phyloP scores from a whole-genome alignment of 2,113 vertebrate genomes.

The Microcebus tavaratra region DNA sequence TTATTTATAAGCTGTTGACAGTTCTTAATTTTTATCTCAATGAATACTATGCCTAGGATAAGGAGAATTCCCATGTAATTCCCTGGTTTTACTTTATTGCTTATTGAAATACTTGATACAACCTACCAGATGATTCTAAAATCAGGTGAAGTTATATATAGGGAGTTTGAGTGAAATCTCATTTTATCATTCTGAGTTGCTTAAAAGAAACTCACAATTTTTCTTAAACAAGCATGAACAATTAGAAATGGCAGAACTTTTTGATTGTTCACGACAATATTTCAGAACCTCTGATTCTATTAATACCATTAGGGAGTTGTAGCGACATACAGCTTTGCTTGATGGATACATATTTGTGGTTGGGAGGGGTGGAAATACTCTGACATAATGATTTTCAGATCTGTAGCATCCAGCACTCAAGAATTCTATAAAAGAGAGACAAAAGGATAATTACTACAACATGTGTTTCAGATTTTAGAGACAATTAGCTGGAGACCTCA shows the following conservation, averaged over 20 bases:
- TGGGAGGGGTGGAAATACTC: slow-evolving; percentile 53
- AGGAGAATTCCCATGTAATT: neutral
- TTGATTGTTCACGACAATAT: neutral
- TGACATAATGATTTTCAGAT: slow-evolving; percentile 65
- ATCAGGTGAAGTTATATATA: slow-evolving; percentile 12
- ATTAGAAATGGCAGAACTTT: slow-evolving; percentile 41
- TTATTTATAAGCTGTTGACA: neutral
- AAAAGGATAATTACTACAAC: slow-evolving; percentile 54
- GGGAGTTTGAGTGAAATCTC: neutral
- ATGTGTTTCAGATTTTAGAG: slow-evolving; percentile 69
- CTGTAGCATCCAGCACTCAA: slow-evolving; percentile 44
- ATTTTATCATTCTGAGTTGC: neutral
- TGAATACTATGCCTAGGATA: neutral
- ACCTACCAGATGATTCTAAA: neutral
- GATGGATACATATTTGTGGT: slow-evolving; percentile 65
- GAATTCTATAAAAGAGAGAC: slow-evolving; percentile 42
- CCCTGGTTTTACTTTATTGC: neutral
- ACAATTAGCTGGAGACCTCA: slow-evolving; percentile 61
- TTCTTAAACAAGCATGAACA: neutral
- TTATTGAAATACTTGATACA: neutral
- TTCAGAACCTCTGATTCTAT: neutral
- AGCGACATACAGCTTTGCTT: neutral
- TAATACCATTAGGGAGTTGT: slow-evolving; percentile 5
- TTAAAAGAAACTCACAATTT: slow-evolving; percentile 40
- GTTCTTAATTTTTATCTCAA: neutral